phyloP scores from a whole-genome alignment of 2,113 vertebrate species.

The Thunnus thynnus region DNA sequence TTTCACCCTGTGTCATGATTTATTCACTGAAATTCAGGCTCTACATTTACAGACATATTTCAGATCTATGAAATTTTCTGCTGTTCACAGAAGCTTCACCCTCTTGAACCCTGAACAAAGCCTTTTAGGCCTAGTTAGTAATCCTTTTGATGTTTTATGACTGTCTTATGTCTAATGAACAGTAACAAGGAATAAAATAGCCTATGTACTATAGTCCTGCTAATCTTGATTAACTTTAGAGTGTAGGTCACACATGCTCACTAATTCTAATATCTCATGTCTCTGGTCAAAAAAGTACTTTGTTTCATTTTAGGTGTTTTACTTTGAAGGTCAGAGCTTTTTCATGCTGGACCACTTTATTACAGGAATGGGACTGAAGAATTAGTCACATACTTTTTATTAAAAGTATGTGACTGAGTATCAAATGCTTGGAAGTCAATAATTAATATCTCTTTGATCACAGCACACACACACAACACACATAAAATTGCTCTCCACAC shows the following conservation, averaged over 20 bases:
- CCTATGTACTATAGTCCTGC: not conserved
- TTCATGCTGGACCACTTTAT: not conserved
- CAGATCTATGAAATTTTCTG: not conserved
- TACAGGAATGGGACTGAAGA: not conserved
- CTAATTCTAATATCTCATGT: not conserved
- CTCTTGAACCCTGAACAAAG: no score
- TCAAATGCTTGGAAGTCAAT: no score
- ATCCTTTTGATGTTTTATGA: no score
- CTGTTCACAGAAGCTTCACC: not conserved
- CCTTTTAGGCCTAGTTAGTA: not conserved
- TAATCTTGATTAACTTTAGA: not conserved
- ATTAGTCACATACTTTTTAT: no score
- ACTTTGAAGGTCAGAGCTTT: not conserved
- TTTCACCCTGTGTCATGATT: not conserved
- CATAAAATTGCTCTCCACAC: not conserved
- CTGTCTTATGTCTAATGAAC: no score
- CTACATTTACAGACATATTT: not conserved
- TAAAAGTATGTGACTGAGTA: no score
- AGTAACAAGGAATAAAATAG: no score
- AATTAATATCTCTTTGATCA: no score
- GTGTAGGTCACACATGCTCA: not conserved
- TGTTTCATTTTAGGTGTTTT: not conserved
- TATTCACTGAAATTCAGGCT: not conserved
- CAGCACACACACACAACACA: no score
- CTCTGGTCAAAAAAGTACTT: not conserved